Conservation (phyloP, 2,797 vertebrate species). For the Mormyrops attenuatus region DNA sequence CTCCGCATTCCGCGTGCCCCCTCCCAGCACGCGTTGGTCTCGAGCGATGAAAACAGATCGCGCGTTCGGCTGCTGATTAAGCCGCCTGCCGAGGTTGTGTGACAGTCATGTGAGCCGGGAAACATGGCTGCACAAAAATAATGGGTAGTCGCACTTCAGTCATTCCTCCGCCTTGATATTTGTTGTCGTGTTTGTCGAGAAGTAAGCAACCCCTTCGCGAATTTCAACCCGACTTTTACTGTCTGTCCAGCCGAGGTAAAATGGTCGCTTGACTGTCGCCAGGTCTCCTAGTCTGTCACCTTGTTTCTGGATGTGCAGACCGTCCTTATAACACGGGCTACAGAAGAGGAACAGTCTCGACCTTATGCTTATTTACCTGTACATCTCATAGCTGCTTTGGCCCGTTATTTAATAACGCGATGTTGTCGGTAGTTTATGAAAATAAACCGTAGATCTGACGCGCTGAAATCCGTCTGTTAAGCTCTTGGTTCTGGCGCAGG, state of each 20-base stretch:
- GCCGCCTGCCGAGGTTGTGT: conserved; percentile 14
- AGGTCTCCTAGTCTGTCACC: neutral
- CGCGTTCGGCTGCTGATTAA: neutral
- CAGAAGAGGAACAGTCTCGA: no score
- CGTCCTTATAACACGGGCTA: neutral
- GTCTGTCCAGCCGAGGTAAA: neutral
- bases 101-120: conserved; percentile 46
- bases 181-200: neutral
- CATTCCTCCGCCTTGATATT: neutral
- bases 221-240: neutral
- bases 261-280: neutral
- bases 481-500: neutral
- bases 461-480: neutral
- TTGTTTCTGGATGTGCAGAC: neutral
- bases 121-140: conserved; percentile 25
- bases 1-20: neutral
- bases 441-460: neutral
- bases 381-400: neutral
- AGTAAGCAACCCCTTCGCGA: neutral
- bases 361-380: neutral
- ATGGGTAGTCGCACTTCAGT: conserved; percentile 8
- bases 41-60: neutral
- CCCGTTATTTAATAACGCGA: neutral
- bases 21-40: neutral
- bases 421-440: neutral